Conservation (phyloP, 2,888 invertebrate species). For the Uloborus plumipes region DNA sequence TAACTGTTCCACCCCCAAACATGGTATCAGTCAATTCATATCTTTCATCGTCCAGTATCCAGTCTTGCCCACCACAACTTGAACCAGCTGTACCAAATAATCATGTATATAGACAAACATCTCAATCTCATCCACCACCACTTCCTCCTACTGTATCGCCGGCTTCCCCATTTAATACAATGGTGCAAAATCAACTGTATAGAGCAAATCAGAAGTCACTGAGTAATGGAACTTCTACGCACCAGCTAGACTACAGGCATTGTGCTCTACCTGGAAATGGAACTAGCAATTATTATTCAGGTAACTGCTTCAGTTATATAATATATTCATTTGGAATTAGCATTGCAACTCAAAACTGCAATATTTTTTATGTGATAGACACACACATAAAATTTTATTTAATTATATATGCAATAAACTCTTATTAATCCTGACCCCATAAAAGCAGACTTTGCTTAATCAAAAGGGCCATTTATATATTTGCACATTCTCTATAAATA, state of each 20-base stretch:
- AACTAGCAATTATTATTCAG: constrained; percentile 58
- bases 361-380: too few relatives aligned
- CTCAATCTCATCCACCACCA: constrained; percentile 54
- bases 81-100: constrained; percentile 60
- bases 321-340: too few relatives aligned
- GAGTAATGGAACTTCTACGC: constrained; percentile 41
- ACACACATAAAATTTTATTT: too few relatives aligned
- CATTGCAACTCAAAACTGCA: too few relatives aligned
- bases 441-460: too few relatives aligned
- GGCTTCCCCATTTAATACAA: constrained; percentile 47
- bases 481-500: too few relatives aligned
- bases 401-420: too few relatives aligned
- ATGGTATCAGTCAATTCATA: constrained; percentile 62
- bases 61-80: constrained; percentile 59
- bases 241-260: constrained; percentile 60
- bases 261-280: constrained; percentile 54
- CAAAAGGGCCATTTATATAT: too few relatives aligned
- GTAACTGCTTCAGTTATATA: constrained; percentile 10
- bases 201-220: constrained; percentile 52
- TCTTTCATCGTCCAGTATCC: constrained; percentile 53
- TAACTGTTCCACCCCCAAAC: constrained; percentile 60
- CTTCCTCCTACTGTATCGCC: constrained; percentile 51
- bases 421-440: too few relatives aligned
- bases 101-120: constrained; percentile 43
- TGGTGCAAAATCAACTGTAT: constrained; percentile 59